phyloP scores from a whole-genome alignment of 2,888 invertebrate genomes.

The Caenorhabditis imperialis region DNA sequence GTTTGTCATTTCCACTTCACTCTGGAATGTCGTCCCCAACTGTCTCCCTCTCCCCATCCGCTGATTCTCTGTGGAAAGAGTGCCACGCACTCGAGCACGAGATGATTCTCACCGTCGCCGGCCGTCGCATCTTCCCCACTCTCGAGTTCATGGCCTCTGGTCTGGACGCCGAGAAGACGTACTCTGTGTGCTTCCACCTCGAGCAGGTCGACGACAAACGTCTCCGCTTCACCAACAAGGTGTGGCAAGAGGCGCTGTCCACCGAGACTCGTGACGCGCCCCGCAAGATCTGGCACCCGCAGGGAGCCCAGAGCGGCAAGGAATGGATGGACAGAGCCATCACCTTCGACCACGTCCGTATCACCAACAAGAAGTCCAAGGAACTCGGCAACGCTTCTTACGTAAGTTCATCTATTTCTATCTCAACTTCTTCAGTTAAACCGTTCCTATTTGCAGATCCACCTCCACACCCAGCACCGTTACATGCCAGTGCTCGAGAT shows the following conservation, averaged over 20 bases:
- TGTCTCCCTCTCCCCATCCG: not conserved
- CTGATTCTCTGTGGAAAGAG: constrained; percentile 9
- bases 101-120: constrained; percentile 11
- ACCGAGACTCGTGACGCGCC: constrained; percentile 1
- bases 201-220: constrained; percentile 7
- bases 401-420: constrained; percentile 27
- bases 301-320: constrained; percentile 3
- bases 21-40: not conserved
- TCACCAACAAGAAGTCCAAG: constrained; percentile 16
- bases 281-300: constrained; percentile 13
- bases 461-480: constrained; percentile 25
- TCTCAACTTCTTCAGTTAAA: too few relatives aligned
- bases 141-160: constrained; percentile 12
- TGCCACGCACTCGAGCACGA: constrained; percentile 1
- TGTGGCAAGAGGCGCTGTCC: constrained; percentile 1
- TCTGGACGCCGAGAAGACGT: constrained; percentile 1
- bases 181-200: constrained; percentile 2
- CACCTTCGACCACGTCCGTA: constrained; percentile 22
- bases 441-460: constrained; percentile 2
- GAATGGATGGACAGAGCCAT: constrained; percentile 17
- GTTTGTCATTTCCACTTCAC: not conserved
- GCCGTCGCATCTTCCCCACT: constrained; percentile 18
- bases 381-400: constrained; percentile 5
- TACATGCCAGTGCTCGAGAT: constrained; percentile 19
- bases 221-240: not conserved